Evolutionary conservation across 2,888 invertebrate species (phyloP).

Genomic region (Hirtodrosophila alboralis): DNA sequence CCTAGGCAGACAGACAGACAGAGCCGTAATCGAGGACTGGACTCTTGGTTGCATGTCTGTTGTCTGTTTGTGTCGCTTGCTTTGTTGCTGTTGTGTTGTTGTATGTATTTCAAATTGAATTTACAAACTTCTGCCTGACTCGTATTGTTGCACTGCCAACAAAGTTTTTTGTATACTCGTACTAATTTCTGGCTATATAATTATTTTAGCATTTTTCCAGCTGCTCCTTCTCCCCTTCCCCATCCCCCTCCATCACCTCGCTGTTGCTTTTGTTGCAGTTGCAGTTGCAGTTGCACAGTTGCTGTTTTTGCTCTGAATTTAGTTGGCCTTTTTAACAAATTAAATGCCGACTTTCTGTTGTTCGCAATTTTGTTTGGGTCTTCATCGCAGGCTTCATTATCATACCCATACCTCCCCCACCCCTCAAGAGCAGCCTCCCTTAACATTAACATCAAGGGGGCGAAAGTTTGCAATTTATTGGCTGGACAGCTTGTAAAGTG

Average conservation of each 20-base stretch:
- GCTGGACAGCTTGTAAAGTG: constrained; percentile 49
- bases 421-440: too few species aligned
- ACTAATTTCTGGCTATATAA: constrained; percentile 76
- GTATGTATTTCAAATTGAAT: constrained; percentile 75
- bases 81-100: too few species aligned
- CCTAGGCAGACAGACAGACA: too few species aligned
- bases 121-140: constrained; percentile 63
- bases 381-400: constrained; percentile 37
- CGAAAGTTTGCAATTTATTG: constrained; percentile 50
- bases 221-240: background rate
- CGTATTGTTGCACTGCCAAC: constrained; percentile 67
- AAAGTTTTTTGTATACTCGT: constrained; percentile 56
- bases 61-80: constrained; percentile 11
- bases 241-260: background rate
- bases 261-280: constrained; percentile 41
- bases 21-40: constrained; percentile 10
- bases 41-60: constrained; percentile 31
- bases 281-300: constrained; percentile 40
- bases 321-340: constrained; percentile 82
- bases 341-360: constrained; percentile 80
- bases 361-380: constrained; percentile 49
- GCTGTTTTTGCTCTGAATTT: constrained; percentile 47
- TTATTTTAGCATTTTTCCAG: constrained; percentile 54
- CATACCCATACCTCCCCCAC: constrained; percentile 8
- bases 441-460: background rate